Evolutionary conservation across 2,888 invertebrate genomes (phyloP).

Genomic region (Papilio demoleus): DNA sequence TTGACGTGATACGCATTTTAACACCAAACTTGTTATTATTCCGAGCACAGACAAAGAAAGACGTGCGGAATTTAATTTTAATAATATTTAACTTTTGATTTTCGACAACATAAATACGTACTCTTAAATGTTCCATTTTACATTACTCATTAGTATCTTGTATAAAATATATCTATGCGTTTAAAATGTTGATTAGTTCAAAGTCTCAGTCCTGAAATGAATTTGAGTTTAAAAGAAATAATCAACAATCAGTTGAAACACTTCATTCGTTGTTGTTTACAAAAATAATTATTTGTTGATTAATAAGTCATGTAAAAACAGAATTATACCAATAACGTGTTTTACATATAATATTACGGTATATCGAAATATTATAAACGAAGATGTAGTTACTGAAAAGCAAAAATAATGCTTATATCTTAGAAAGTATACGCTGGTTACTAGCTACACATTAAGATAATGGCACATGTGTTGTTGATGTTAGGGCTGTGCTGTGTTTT

Average conservation of each 20-base stretch:
- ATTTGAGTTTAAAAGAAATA: too few species aligned
- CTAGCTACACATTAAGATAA: conserved; percentile 40
- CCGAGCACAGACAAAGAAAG: conserved; percentile 41
- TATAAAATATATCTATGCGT: too few species aligned
- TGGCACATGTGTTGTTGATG: conserved; percentile 34
- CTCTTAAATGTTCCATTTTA: neutral
- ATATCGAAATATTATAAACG: conserved; percentile 31
- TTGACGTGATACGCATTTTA: conserved; percentile 37
- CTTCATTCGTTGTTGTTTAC: too few species aligned
- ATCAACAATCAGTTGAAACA: neutral
- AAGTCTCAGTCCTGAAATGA: too few species aligned
- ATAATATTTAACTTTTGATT: conserved; percentile 25
- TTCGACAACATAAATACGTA: neutral
- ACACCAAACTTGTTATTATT: conserved; percentile 47
- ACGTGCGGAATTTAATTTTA: conserved; percentile 32
- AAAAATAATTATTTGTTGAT: too few species aligned
- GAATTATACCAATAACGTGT: too few species aligned
- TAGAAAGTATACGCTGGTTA: conserved; percentile 36
- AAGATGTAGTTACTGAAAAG: conserved; percentile 24
- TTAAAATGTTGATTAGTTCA: too few species aligned
- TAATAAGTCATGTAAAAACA: too few species aligned
- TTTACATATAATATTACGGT: conserved; percentile 5
- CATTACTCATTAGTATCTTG: neutral
- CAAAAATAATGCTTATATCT: conserved; percentile 25
- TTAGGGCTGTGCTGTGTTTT: neutral